Evolutionary conservation across 2,888 invertebrate genomes (phyloP).

Genomic region (Minunthozetes semirufus): DNA sequence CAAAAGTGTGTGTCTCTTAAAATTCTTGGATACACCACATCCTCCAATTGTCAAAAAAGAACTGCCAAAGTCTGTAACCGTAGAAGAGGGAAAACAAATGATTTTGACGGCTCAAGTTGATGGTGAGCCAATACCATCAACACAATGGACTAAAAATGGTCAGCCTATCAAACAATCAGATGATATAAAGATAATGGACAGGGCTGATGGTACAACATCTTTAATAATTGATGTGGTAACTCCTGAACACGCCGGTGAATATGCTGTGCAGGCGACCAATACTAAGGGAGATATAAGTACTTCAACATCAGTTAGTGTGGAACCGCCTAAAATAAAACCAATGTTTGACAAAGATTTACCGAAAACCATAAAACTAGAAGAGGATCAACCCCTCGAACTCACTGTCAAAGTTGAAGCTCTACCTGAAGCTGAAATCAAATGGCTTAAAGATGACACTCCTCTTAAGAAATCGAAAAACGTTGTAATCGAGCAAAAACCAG

Average conservation of each 20-base stretch:
- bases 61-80: slow-evolving; percentile 32
- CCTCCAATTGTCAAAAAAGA: slow-evolving; percentile 36
- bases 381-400: slow-evolving; percentile 67
- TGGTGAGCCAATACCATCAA: slow-evolving; percentile 75
- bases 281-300: slow-evolving; percentile 57
- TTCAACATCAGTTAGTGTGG: slow-evolving; percentile 34
- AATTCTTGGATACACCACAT: slow-evolving; percentile 31
- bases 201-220: slow-evolving; percentile 67
- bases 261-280: slow-evolving; percentile 68
- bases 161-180: slow-evolving; percentile 45
- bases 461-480: neutral
- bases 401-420: slow-evolving; percentile 70
- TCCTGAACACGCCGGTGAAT: slow-evolving; percentile 72
- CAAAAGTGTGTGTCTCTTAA: slow-evolving; percentile 43
- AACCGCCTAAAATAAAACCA: slow-evolving; percentile 46
- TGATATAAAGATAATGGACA: slow-evolving; percentile 53
- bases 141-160: slow-evolving; percentile 58
- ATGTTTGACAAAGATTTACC: slow-evolving; percentile 50
- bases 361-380: slow-evolving; percentile 55
- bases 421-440: slow-evolving; percentile 52
- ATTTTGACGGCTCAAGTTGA: slow-evolving; percentile 61
- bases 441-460: slow-evolving; percentile 43
- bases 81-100: slow-evolving; percentile 35
- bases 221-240: slow-evolving; percentile 55
- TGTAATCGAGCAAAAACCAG: neutral